Percentiles rank a stretch among this genome's conserved stretches.
These are phyloP conservation scores for Hylaea fasciaria DNA, from an alignment of 2,888 invertebrate species.

Conservation along the genomic window DNA sequence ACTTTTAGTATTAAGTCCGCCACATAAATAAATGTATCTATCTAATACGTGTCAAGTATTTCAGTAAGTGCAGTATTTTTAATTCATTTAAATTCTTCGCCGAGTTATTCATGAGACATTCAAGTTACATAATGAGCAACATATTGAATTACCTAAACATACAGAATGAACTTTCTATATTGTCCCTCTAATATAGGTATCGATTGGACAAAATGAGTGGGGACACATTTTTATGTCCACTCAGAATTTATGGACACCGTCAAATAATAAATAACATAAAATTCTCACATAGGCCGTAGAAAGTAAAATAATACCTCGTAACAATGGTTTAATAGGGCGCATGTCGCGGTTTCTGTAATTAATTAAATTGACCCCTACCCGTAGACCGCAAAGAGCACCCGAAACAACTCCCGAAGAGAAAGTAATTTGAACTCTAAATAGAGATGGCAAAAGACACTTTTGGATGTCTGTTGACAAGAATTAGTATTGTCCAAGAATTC, in stretches of 20 bases:
- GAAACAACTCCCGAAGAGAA: conserved; percentile 44
- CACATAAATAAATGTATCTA: too few relatives aligned
- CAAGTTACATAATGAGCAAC: too few relatives aligned
- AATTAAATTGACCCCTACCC: conserved; percentile 77
- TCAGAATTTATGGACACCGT: conserved; percentile 38
- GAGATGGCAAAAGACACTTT: conserved; percentile 50
- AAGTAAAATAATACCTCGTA: conserved; percentile 65
- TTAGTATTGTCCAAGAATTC: conserved; percentile 64
- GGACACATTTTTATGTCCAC: conserved; percentile 20
- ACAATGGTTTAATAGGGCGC: conserved; percentile 73
- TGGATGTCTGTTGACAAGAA: conserved; percentile 45
- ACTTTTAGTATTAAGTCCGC: too few relatives aligned
- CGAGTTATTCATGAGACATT: too few relatives aligned
- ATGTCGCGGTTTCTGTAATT: conserved; percentile 74
- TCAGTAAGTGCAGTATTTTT: too few relatives aligned
- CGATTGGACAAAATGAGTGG: conserved; percentile 16
- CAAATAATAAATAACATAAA: conserved; percentile 55
- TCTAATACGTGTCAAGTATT: too few relatives aligned
- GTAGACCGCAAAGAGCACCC: conserved; percentile 59
- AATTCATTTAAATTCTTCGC: too few relatives aligned
- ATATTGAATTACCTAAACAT: too few relatives aligned
- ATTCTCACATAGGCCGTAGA: conserved; percentile 52
- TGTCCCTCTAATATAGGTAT: conserved; percentile 11
- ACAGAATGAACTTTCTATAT: too few relatives aligned
- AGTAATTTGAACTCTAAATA: conserved; percentile 59